These are phyloP conservation scores for Montipora efflorescens DNA, from an alignment of 64 coral and sea anemone species.

Conservation along the genomic window DNA sequence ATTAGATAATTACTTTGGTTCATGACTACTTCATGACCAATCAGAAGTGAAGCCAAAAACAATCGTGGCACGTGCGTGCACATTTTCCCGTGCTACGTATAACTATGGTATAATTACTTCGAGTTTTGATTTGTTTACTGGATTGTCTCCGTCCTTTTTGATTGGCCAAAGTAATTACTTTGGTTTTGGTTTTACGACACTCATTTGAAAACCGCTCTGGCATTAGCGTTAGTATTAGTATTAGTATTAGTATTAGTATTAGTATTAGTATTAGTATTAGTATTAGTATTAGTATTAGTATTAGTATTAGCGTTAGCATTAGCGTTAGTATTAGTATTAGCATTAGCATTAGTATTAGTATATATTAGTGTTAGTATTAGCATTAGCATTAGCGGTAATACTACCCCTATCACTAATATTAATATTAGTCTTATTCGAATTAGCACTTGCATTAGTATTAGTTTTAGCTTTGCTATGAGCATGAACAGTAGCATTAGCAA, in stretches of 20 bases:
- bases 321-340: neutral
- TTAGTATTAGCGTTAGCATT: neutral
- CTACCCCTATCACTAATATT: neutral
- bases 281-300: neutral
- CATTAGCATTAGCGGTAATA: neutral
- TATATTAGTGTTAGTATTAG: neutral
- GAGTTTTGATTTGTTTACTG: no score
- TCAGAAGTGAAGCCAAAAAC: no score
- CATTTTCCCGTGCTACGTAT: no score
- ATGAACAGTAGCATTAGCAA: neutral
- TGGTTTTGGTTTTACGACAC: no score
- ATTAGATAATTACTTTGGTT: no score
- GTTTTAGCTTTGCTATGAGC: neutral
- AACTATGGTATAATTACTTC: no score
- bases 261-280: neutral
- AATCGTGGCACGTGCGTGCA: no score
- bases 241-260: neutral
- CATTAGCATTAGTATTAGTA: neutral
- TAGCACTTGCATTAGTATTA: neutral
- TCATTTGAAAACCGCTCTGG: no score
- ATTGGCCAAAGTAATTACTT: no score
- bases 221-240: neutral
- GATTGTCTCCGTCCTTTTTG: no score
- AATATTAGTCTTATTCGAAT: neutral
- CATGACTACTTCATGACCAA: no score